These are phyloP conservation scores for Amblyopsis rosae DNA, from an alignment of 2,113 vertebrate genomes.

Conservation along the genomic window DNA sequence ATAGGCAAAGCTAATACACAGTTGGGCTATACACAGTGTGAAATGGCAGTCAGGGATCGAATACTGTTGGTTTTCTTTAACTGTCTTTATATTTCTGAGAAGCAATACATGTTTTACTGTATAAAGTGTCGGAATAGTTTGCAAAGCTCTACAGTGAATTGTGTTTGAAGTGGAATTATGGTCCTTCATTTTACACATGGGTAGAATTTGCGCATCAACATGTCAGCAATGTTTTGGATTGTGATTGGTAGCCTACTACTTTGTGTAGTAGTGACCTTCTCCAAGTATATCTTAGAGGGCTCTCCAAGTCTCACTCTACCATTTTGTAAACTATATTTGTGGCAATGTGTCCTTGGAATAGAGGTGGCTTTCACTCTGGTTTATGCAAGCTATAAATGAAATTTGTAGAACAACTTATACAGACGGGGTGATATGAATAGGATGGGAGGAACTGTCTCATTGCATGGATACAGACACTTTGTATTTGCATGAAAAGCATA, in stretches of 20 bases:
- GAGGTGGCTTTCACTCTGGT: not conserved
- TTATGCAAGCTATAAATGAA: not conserved
- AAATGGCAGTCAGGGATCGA: slow-evolving; percentile 35
- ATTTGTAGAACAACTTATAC: not conserved
- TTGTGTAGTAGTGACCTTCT: too few species aligned
- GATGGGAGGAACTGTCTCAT: not conserved
- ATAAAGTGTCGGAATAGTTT: not conserved
- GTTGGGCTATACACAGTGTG: slow-evolving; percentile 66
- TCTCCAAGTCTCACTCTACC: not conserved
- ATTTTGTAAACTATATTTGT: not conserved
- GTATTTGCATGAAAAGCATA: slow-evolving; percentile 49
- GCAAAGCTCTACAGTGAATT: not conserved
- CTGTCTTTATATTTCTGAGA: slow-evolving; percentile 5
- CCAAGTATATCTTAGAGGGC: not conserved
- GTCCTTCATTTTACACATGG: not conserved
- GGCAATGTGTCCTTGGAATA: not conserved
- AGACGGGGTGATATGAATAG: not conserved
- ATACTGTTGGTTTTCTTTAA: slow-evolving; percentile 41
- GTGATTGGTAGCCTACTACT: not conserved
- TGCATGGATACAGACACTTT: not conserved
- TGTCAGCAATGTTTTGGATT: not conserved
- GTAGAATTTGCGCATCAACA: not conserved
- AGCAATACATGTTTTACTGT: not conserved
- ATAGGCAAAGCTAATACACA: slow-evolving; percentile 67
- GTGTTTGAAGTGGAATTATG: not conserved